Base-by-base conservation (phyloP, 2,888 invertebrate species). In the Zygothrica quintamaculata region DNA sequence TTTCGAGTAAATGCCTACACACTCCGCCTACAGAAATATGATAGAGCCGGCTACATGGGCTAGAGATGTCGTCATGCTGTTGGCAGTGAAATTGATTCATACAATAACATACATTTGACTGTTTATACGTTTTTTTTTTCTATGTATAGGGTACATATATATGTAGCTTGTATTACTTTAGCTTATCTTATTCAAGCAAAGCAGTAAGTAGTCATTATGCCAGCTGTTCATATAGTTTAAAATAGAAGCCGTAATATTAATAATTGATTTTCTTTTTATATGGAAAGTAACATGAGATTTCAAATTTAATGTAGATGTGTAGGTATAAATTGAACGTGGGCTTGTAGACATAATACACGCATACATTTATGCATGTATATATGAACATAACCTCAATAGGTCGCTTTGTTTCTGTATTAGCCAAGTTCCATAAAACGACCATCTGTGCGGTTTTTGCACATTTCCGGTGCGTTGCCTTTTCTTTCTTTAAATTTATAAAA, bases 391-490 rank as follows among this genome's bases (percentile, higher is more conserved):
- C 65, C 65, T 64, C 26, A 56, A 46, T 9, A 18, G 3, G n/a
- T 22, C 5, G 18, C 12, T n/a, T 36, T 40, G 4, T 11, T 51
- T 29, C 22, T 34, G 12, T 18, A 16, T 33, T 13, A 31, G n/a
- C n/a, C 2, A 31, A n/a, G 31, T n/a, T 3, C 3, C 1, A 31
- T 31, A n/a, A n/a, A 7, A 1, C n/a, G 5, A 11, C 71, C 73
- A 71, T 74, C 74, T 74, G 65, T 65, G 42, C 61, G 37, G 43
- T 42, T 47, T 56, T 40, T 1, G 2, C 65, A 71, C 62, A 84
- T 77, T 81, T 78, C 62, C 73, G 61, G 62, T 26, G 22, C 16
- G 8, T 58, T 58, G 44, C 39, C 29, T 12, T 37, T 11, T 7
- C 42, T 71, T 66, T 66, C 42, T 66, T 52, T 55, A 65, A 78